phyloP scores from a whole-genome alignment of 2,113 vertebrate species.

The Prietella phreatophila region DNA sequence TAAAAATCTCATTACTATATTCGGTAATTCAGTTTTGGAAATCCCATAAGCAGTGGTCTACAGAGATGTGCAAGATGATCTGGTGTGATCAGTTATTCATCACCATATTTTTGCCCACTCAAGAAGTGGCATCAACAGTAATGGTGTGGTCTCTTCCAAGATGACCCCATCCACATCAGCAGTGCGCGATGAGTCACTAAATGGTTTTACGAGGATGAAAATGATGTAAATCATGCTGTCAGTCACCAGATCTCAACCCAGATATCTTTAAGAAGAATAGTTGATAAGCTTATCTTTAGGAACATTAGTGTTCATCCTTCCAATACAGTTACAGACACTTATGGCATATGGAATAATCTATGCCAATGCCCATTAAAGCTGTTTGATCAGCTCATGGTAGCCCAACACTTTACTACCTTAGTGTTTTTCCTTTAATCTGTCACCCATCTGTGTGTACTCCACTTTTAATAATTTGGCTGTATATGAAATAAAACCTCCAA shows the following conservation, averaged over 20 bases:
- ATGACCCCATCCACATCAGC: background rate
- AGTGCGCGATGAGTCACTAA: background rate
- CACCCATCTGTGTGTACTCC: background rate
- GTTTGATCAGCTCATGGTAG: background rate
- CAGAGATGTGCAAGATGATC: too few relatives aligned
- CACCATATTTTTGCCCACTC: background rate
- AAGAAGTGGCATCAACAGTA: background rate
- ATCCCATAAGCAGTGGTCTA: too few relatives aligned
- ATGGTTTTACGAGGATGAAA: background rate
- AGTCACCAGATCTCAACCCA: background rate
- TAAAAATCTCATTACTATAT: too few relatives aligned
- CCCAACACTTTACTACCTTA: background rate
- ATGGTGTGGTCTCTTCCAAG: background rate
- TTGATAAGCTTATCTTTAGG: background rate
- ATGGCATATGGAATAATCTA: background rate
- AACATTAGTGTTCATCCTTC: background rate
- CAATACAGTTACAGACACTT: background rate
- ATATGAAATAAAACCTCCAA: too few relatives aligned
- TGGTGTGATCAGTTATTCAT: background rate
- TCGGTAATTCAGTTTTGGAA: too few relatives aligned
- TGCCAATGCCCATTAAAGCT: background rate
- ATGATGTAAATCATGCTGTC: too few relatives aligned
- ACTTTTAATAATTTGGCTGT: background rate
- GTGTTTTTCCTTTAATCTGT: background rate
- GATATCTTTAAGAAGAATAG: background rate